Evolutionary conservation across 1,140 invertebrate species (phyloP).

Genomic region (Asobara japonica): DNA sequence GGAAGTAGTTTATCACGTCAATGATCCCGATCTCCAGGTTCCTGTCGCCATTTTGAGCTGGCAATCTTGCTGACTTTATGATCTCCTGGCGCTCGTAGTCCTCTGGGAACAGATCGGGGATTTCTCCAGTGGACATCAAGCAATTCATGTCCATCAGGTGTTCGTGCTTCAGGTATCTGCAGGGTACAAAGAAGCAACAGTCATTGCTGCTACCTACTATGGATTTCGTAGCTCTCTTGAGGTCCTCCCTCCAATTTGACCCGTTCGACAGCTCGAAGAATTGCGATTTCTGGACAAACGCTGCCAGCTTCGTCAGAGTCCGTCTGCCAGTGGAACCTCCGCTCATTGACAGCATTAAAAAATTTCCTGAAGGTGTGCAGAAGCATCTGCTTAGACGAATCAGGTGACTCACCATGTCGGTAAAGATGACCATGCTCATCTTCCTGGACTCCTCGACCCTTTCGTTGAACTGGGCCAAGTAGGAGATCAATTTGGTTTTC

Average conservation of each 20-base stretch:
- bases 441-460: conserved; percentile 65
- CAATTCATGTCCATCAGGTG: conserved; percentile 73
- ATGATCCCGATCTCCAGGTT: conserved; percentile 70
- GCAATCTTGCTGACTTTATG: conserved; percentile 63
- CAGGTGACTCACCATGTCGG: conserved; percentile 73
- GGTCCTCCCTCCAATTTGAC: conserved; percentile 72
- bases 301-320: conserved; percentile 70
- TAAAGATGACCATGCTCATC: conserved; percentile 74
- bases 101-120: conserved; percentile 71
- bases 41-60: conserved; percentile 63
- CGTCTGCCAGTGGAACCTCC: conserved; percentile 71
- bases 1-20: conserved; percentile 72
- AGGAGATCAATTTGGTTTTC: conserved; percentile 66
- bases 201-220: conserved; percentile 68
- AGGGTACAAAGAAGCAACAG: conserved; percentile 71
- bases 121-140: conserved; percentile 73
- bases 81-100: conserved; percentile 72
- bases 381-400: conserved; percentile 73
- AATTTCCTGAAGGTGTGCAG: conserved; percentile 67
- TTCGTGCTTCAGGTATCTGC: conserved; percentile 69
- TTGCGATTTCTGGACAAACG: conserved; percentile 70
- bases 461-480: conserved; percentile 74
- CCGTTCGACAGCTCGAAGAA: conserved; percentile 71
- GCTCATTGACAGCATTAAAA: conserved; percentile 70
- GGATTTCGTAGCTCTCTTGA: conserved; percentile 71